Percentiles rank a stretch among this genome's conserved stretches.
These are phyloP conservation scores for Mya arenaria DNA, from an alignment of 1,140 invertebrate genomes.

Conservation along the genomic window DNA sequence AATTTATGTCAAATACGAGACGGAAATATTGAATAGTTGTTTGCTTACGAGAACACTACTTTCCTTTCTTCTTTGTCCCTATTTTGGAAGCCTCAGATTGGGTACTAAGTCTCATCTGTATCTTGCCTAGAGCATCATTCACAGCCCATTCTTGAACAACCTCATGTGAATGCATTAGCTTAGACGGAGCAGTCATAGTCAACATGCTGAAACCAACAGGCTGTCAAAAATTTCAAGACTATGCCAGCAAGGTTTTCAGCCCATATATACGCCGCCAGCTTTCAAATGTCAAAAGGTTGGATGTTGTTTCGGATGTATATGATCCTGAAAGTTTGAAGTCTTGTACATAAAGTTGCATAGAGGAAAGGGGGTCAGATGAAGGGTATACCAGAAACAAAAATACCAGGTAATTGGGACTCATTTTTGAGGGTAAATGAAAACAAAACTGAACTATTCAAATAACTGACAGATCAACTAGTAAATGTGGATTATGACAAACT, in stretches of 20 bases:
- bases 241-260: background rate
- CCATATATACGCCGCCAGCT: background rate
- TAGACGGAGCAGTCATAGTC: background rate
- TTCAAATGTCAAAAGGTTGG: background rate
- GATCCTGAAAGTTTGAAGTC: background rate
- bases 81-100: background rate
- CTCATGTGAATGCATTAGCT: background rate
- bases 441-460: background rate
- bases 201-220: background rate
- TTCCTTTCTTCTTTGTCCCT: background rate
- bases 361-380: background rate
- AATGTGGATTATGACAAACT: background rate
- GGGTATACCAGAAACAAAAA: background rate
- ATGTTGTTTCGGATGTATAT: background rate
- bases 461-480: background rate
- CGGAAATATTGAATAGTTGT: background rate
- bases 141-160: background rate
- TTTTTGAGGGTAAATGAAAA: background rate
- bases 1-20: background rate
- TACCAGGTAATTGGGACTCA: background rate
- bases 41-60: background rate
- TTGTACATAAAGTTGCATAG: background rate
- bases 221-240: background rate
- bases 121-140: background rate
- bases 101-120: background rate